These are phyloP conservation scores for Drosophila simulans DNA, from an alignment of 1,140 invertebrate genomes.

Conservation along the genomic window DNA sequence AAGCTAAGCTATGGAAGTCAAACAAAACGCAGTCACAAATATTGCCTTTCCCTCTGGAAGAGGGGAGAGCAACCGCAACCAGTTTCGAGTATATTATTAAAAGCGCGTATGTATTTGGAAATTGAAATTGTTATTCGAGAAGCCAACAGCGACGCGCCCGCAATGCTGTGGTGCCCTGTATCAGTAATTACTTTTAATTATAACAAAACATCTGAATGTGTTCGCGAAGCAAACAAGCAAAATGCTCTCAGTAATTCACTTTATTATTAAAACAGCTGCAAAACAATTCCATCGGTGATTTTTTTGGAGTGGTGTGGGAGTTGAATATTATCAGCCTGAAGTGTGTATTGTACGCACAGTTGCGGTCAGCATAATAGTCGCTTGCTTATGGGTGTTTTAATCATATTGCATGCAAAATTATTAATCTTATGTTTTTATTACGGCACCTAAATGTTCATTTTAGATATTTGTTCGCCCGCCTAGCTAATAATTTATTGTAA, in stretches of 20 bases:
- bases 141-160: slow-evolving; percentile 11
- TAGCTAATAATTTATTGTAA: too few species aligned
- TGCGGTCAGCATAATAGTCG: neutral
- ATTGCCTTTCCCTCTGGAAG: slow-evolving; percentile 38
- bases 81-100: slow-evolving; percentile 47
- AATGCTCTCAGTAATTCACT: slow-evolving; percentile 57
- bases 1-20: slow-evolving; percentile 46
- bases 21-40: slow-evolving; percentile 31
- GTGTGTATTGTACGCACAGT: slow-evolving; percentile 1
- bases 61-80: slow-evolving; percentile 26
- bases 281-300: slow-evolving; percentile 31
- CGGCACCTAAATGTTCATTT: too few species aligned
- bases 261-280: slow-evolving; percentile 55
- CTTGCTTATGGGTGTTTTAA: neutral
- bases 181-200: slow-evolving; percentile 70
- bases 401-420: neutral
- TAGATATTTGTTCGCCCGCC: too few species aligned
- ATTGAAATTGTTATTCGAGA: slow-evolving; percentile 60
- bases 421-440: too few species aligned
- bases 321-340: slow-evolving; percentile 20
- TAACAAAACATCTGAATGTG: slow-evolving; percentile 67
- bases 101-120: slow-evolving; percentile 54
- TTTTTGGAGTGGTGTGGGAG: slow-evolving; percentile 3
- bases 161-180: slow-evolving; percentile 29
- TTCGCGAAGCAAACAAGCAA: slow-evolving; percentile 50